Base-by-base conservation (phyloP, 2,113 vertebrate genomes). In the Sialia sialis region DNA sequence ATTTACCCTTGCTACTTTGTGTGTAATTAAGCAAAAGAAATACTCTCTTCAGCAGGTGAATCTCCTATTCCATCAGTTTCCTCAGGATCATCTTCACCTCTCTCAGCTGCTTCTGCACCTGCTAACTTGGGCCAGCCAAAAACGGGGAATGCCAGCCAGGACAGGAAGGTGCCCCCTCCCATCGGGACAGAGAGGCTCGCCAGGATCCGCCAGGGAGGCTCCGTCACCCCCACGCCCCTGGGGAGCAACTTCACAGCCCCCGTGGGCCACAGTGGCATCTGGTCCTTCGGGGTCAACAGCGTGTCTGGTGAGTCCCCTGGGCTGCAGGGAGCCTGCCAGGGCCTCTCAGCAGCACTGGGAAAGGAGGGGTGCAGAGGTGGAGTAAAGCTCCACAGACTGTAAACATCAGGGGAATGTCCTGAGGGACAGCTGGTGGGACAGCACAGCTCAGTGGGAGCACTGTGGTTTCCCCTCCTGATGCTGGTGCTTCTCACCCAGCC, bases 211-310 rank as follows among this genome's bases (percentile, higher is more conserved):
- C 99, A 99, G 98, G 99, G 99, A n/a, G 99, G 99, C 54, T 98
- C 99, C 2, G 98, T 99, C 86, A 98, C 99, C 39, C 99, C 99
- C 10, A 98, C 99, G 2, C 98, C 99, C 39, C 91, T 99, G 89
- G 98, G 98, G 91, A 99, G 98, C 98, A 99, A 98, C 98, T 99
- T 99, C 97, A 98, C 99, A 0, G 98, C 99, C 46, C 98, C 99
- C 6, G 99, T 99, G 21, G 99, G 99, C 67, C 99, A 99, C 86
- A 99, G 99, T 63, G 99, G 99, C 87, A 99, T 99, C 94, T 99
- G 99, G 99, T 99, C 99, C 41, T 99, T 99, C 30, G 99, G 99
- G 9, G 99, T 99, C 16, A 99, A 99, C 87, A 99, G 98, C 54
- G 98, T 98, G 63, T 99, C 99, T 51, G 99, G 99, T 99, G 86